Evolutionary conservation across 2,797 vertebrate species (phyloP).

Genomic region (Micropoecilia bifurca): DNA sequence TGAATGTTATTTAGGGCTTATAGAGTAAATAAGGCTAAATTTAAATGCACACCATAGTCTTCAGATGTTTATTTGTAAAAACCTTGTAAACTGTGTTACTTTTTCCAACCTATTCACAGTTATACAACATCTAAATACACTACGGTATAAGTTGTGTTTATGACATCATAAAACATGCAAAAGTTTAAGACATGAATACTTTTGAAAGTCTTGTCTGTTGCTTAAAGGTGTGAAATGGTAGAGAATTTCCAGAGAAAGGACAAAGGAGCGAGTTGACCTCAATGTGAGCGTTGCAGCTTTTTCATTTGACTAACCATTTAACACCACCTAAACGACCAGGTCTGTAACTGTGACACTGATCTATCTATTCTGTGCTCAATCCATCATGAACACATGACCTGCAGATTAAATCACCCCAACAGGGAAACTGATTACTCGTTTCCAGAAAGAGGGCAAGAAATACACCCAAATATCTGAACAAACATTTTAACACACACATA

Average conservation of each 20-base stretch:
- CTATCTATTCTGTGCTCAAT: conserved; percentile 67
- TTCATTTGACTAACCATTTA: conserved; percentile 61
- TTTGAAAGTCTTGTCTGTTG: conserved; percentile 17
- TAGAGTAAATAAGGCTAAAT: background rate
- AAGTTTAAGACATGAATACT: background rate
- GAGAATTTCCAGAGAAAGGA: conserved; percentile 18
- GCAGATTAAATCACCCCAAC: conserved; percentile 72
- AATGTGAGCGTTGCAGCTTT: conserved; percentile 45
- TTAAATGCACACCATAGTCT: background rate
- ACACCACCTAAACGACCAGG: conserved; percentile 61
- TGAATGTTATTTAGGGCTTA: too few relatives aligned
- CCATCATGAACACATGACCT: conserved; percentile 62
- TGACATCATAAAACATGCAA: background rate
- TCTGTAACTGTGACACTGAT: conserved; percentile 54
- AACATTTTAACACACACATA: conserved; percentile 19
- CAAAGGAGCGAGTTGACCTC: conserved; percentile 36
- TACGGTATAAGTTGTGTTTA: background rate
- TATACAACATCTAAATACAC: background rate
- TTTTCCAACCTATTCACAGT: background rate
- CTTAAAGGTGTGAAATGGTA: conserved; percentile 47
- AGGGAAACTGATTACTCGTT: conserved; percentile 65
- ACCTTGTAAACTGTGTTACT: background rate
- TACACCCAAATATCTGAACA: conserved; percentile 28
- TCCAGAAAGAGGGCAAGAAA: conserved; percentile 44
- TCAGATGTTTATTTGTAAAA: background rate